Conservation (phyloP, 1,140 invertebrate genomes). For the Trissolcus basalis region DNA sequence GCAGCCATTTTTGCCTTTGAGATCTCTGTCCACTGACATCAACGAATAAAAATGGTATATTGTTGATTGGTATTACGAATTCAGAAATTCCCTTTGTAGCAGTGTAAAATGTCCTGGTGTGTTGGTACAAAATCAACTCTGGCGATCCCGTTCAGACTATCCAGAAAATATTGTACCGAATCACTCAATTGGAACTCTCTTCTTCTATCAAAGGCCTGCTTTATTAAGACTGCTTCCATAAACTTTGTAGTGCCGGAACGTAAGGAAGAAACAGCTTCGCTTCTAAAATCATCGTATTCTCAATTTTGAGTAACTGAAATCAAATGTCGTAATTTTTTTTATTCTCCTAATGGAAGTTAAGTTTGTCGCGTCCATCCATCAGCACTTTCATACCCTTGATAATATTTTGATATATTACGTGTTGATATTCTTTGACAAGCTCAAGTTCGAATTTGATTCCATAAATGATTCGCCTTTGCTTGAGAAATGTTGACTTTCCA, state of each 20-base stretch:
- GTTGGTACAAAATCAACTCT: conserved; percentile 90
- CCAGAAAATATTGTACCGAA: conserved; percentile 95
- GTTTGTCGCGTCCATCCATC: conserved; percentile 94
- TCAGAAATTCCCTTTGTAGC: conserved; percentile 98
- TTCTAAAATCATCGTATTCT: conserved; percentile 85
- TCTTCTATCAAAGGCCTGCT: conserved; percentile 91
- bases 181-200: conserved; percentile 98
- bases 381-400: conserved; percentile 96
- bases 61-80: conserved; percentile 94
- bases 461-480: conserved; percentile 99
- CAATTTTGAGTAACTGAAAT: conserved; percentile 82
- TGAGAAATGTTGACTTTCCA: conserved; percentile 95
- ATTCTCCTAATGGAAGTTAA: conserved; percentile 94
- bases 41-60: conserved; percentile 97
- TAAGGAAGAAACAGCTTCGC: conserved; percentile 88
- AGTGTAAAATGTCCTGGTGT: conserved; percentile 95
- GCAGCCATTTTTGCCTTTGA: conserved; percentile 98
- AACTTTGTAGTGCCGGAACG: conserved; percentile 84
- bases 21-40: conserved; percentile 99
- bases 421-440: conserved; percentile 89
- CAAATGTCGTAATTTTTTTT: conserved; percentile 85
- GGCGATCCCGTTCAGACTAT: conserved; percentile 91
- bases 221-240: conserved; percentile 94
- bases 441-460: conserved; percentile 95
- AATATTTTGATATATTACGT: conserved; percentile 95